These are phyloP conservation scores for Sterrhoptilus dennistouni DNA, from an alignment of 2,113 vertebrate species.

Conservation along the genomic window DNA sequence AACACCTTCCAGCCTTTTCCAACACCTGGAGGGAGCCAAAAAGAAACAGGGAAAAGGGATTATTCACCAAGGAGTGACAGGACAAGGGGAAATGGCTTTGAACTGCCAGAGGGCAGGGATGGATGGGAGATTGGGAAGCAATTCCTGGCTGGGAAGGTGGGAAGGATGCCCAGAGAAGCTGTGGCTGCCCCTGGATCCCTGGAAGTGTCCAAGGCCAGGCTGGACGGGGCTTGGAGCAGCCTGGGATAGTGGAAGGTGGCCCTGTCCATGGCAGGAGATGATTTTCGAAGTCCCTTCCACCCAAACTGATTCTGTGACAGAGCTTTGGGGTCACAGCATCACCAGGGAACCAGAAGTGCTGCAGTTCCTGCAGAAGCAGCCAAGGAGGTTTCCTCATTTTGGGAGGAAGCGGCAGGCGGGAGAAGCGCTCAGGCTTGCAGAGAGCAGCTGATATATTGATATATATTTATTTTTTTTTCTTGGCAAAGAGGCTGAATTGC, in stretches of 20 bases:
- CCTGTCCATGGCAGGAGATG: background rate
- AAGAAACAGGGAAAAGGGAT: background rate
- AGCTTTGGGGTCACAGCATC: background rate
- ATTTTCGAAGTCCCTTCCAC: background rate
- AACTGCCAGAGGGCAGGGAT: background rate
- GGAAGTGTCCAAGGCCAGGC: accelerated
- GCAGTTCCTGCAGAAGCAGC: background rate
- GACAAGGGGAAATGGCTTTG: background rate
- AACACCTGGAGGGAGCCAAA: background rate
- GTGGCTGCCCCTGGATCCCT: background rate
- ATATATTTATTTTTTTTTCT: background rate
- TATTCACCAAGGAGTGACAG: background rate
- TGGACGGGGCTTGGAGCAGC: accelerated
- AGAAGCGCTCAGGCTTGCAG: background rate
- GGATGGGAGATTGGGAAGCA: background rate
- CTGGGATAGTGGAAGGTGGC: background rate
- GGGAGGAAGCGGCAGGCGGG: background rate
- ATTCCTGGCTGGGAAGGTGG: accelerated
- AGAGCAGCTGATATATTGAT: background rate
- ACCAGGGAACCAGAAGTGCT: background rate
- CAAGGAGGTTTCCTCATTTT: accelerated
- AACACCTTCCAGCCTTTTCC: background rate
- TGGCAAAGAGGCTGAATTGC: background rate
- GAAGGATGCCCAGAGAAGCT: accelerated
- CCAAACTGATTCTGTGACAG: background rate